A percentile compares a stretch with the other conserved stretches of the same genome.
These are phyloP conservation scores for Pycnonotus jocosus DNA, from an alignment of 2,113 vertebrate species.

Conservation along the genomic window DNA sequence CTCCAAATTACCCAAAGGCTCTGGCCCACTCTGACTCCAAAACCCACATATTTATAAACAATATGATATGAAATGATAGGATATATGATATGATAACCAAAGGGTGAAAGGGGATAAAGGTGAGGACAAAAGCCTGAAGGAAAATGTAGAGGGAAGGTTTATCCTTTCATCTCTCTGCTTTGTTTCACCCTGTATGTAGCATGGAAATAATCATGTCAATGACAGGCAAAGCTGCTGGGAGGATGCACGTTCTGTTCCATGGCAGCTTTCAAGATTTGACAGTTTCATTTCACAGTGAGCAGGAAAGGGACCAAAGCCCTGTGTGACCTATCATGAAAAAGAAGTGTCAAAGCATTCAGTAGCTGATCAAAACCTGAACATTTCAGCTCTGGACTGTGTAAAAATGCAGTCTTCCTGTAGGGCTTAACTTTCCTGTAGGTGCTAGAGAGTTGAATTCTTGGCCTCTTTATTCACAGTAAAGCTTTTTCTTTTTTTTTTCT, in stretches of 20 bases:
- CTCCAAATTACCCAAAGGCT: background rate
- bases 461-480: background rate
- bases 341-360: background rate
- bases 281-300: background rate
- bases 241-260: background rate
- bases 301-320: background rate
- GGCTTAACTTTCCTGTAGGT: background rate
- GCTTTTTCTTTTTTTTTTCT: too few relatives aligned
- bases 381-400: background rate
- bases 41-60: background rate
- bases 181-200: background rate
- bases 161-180: background rate
- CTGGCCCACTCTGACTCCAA: background rate
- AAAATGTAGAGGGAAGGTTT: background rate
- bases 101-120: background rate
- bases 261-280: conserved; percentile 6
- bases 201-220: background rate
- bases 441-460: background rate
- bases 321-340: background rate
- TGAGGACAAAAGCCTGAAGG: background rate
- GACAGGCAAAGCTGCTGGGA: background rate
- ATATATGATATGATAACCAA: background rate
- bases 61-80: background rate
- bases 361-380: conserved; percentile 6
- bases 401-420: background rate